Base-by-base conservation (phyloP, 2,797 vertebrate species). In the Peromyscus nudipes region DNA sequence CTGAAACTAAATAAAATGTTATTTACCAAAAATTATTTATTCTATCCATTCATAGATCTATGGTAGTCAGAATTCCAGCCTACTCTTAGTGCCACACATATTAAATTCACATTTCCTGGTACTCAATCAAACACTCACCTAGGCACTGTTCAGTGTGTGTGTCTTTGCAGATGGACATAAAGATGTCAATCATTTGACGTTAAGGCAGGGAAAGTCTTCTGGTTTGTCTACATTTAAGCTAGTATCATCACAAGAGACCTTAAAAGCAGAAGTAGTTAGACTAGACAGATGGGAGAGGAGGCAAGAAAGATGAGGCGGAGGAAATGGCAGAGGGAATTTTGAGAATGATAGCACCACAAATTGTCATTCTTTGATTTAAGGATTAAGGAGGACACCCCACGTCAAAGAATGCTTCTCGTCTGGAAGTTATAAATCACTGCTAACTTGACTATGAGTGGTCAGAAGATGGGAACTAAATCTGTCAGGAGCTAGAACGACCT, bases 121-220 rank as follows among this genome's bases (percentile, higher is more conserved):
- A n/a, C 62, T 73, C 34, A 60, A 11, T 69, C 17, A 46, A 67
- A 79, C 55, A 73, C 31, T 57, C 10, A 52, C 40, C 2, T 69
- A 55, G 29, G 13, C n/a, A 27, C 13, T 87, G 5, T 17, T 31
- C 1, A 12, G 37, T 29, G 1, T 7, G 4, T 3, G 0, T 10
- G 5, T 3, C 9, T 76, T 43, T 82, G 34, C 0, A 81, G 16
- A 49, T 67, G 1, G 21, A 76, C 52, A 87, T 55, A 62, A 82
- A 31, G 4, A 9, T 9, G 9, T 21, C 46, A 16, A 43, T 82
- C 23, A 40, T 8, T 27, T 76, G 40, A 90, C 2, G 1, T 52
- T n/a, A 29, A 31, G 64, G 3, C 5, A 57, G 3, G 10, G 19
- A 40, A 23, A 31, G 19, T 46, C 16, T 25, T 25, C 5, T 91